Evolutionary conservation across 2,113 vertebrate genomes (phyloP).

Genomic region (Amphilophus citrinellus): DNA sequence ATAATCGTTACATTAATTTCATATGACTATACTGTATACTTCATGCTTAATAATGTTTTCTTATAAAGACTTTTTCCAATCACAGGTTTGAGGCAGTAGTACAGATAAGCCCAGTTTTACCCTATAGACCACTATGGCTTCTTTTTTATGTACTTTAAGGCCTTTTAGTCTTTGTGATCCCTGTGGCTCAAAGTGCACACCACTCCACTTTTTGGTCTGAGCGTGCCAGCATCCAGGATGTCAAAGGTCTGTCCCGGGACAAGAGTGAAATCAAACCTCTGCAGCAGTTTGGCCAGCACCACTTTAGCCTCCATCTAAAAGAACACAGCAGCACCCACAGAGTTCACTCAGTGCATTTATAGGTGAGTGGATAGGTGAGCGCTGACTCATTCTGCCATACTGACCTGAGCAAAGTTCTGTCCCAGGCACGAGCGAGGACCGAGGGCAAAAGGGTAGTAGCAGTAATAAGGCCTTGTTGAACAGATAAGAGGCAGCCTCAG

Average conservation of each 20-base stretch:
- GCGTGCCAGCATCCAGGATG: constrained; percentile 82
- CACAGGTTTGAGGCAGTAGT: not conserved
- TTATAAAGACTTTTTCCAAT: too few species aligned
- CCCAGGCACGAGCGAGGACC: constrained; percentile 91
- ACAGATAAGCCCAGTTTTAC: not conserved
- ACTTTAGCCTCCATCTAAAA: constrained; percentile 93
- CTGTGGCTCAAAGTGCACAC: constrained; percentile 83
- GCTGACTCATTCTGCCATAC: too few species aligned
- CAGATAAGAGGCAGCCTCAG: not conserved
- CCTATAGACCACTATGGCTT: not conserved
- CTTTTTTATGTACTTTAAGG: not conserved
- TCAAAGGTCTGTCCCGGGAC: constrained; percentile 86
- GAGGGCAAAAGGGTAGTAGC: constrained; percentile 90
- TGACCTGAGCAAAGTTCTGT: constrained; percentile 71
- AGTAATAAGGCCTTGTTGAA: constrained; percentile 80
- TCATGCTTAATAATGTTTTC: accelerated
- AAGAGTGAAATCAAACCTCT: constrained; percentile 89
- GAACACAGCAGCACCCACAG: not conserved
- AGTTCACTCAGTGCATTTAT: not conserved
- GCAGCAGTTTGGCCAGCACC: constrained; percentile 92
- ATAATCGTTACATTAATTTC: not conserved
- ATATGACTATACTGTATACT: too few species aligned
- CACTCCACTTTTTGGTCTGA: constrained; percentile 86
- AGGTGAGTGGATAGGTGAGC: too few species aligned
- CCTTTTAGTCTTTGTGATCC: not conserved